Evolutionary conservation across 2,797 vertebrate genomes (phyloP).

Genomic region (Gymnothorax javanicus): DNA sequence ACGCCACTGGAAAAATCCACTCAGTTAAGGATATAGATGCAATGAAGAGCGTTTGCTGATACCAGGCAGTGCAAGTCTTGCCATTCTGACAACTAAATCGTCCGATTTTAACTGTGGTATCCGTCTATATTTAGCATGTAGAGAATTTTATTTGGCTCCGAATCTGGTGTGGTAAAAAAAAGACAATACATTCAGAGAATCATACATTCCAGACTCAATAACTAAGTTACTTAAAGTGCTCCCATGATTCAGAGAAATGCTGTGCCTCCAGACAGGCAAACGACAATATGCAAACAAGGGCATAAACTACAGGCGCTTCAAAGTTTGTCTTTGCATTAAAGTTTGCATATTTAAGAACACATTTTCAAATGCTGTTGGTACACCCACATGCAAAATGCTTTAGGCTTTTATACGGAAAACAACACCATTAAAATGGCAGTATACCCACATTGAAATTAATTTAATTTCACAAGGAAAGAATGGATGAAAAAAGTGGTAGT

Average conservation of each 20-base stretch:
- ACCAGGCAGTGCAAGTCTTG: neutral
- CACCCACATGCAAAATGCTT: neutral
- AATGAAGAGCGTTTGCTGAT: neutral
- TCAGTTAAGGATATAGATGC: neutral
- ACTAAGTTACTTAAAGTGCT: neutral
- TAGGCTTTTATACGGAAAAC: neutral
- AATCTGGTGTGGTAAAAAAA: neutral
- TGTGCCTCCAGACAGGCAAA: neutral
- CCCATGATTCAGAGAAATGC: neutral
- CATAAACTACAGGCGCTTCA: neutral
- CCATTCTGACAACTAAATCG: neutral
- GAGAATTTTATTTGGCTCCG: neutral
- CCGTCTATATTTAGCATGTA: neutral
- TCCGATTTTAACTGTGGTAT: neutral
- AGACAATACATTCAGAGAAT: neutral
- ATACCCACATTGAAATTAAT: neutral
- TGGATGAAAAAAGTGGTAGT: neutral
- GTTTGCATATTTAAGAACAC: neutral
- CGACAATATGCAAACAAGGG: conserved; percentile 1
- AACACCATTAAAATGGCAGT: neutral
- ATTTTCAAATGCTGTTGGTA: neutral
- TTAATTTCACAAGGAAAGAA: neutral
- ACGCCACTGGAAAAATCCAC: neutral
- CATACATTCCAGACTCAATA: neutral
- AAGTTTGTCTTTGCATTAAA: neutral